Base-by-base conservation (phyloP, 2,888 invertebrate species). In the Drosophila histrio region DNA sequence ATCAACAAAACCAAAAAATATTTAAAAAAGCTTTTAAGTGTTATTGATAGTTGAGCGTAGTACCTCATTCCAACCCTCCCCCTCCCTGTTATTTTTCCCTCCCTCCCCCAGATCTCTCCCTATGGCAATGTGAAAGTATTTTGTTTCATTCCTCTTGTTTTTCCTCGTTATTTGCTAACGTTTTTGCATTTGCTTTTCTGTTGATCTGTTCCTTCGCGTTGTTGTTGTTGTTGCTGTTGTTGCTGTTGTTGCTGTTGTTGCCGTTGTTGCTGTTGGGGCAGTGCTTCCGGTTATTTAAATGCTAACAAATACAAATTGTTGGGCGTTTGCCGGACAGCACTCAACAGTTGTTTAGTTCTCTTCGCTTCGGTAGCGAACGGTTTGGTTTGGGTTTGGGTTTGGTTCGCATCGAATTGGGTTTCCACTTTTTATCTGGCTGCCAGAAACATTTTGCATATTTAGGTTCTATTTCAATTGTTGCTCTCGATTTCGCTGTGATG, bases 241-340 rank as follows among this genome's bases (percentile, higher is more conserved):
- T 41, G 21, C 26, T 34, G 41, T 6, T 30, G n/a, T n/a, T n/a
- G n/a, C n/a, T n/a, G n/a, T 15, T 57, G 36, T n/a, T 44, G 44
- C 11, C 8, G 26, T 15, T 47, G 21, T 46, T 64, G 59, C 57
- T 44, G 24, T 34, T 46, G 46, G 41, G 59, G 36, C 50, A 73
- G 47, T 70, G 77, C 79, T 87, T 87, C 82, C 87, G 87, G 82
- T 85, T 82, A 87, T 82, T 87, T 85, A 82, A 85, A 81, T 87
- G 66, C 81, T 81, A 79, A 87, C 85, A 87, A 82, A 82, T 85
- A 85, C 85, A 85, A 85, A 85, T 80, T 72, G 81, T 77, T 65
- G 66, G 73, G 61, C 64, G 53, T 72, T 80, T 68, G 83, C 64
- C 72, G 79, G 66, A 78, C 79, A 70, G 62, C 76, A 81, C 82